Conservation (phyloP, 2,797 vertebrate genomes). For the Enteromius thamalakanensis region DNA sequence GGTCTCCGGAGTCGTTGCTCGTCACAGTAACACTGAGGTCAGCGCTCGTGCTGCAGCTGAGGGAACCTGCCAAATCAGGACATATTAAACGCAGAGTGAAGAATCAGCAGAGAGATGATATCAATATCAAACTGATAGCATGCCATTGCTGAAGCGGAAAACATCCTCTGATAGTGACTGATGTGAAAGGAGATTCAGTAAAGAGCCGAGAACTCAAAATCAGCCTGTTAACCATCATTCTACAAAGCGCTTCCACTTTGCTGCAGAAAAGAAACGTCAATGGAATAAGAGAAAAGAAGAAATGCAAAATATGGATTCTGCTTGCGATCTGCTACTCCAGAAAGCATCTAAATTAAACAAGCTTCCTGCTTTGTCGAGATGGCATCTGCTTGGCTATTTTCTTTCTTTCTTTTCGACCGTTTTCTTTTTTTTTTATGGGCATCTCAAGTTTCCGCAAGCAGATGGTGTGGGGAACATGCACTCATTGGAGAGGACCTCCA, state of each 20-base stretch:
- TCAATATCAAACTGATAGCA: conserved; percentile 30
- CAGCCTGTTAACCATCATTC: neutral
- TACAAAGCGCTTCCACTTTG: neutral
- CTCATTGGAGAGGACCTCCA: conserved; percentile 74
- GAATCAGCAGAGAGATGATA: conserved; percentile 37
- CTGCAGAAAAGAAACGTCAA: neutral
- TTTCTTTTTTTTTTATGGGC: conserved; percentile 64
- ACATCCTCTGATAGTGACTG: conserved; percentile 10
- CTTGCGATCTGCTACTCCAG: conserved; percentile 10
- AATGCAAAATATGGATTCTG: conserved; percentile 17
- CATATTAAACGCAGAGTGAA: conserved; percentile 35
- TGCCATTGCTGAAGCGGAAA: conserved; percentile 35
- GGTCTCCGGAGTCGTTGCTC: conserved; percentile 65
- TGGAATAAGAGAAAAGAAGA: conserved; percentile 5
- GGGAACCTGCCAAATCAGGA: conserved; percentile 78
- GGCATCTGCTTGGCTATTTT: conserved; percentile 82
- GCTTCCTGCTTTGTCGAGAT: conserved; percentile 76
- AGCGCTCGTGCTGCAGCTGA: conserved; percentile 78
- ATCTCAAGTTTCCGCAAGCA: conserved; percentile 83
- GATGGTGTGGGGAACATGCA: conserved; percentile 83
- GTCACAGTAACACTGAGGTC: conserved; percentile 68
- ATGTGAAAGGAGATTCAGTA: neutral
- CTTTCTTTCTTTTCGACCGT: conserved; percentile 73
- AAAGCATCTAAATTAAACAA: conserved; percentile 75
- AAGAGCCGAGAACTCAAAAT: neutral